Percentiles rank a stretch among this genome's conserved stretches.
These are phyloP conservation scores for Callithrix jacchus DNA, from an alignment of 2,113 vertebrate species.

Conservation along the genomic window DNA sequence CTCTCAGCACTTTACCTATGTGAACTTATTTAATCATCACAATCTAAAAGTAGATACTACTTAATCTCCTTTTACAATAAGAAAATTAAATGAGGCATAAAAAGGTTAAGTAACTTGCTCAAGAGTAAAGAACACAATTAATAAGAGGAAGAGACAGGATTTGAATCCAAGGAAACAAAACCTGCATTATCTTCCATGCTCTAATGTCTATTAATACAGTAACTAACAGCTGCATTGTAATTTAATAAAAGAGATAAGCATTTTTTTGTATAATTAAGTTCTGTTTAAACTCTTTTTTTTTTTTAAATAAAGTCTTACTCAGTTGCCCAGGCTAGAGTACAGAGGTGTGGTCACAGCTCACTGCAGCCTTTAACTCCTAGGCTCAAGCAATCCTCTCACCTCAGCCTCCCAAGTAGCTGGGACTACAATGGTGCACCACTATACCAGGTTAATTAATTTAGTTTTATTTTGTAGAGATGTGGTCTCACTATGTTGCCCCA, in stretches of 20 bases:
- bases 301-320: too few species aligned
- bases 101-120: neutral
- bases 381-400: too few species aligned
- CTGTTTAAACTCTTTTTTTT: neutral
- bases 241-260: neutral
- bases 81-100: neutral
- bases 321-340: too few species aligned
- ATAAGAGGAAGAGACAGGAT: neutral
- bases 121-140: neutral
- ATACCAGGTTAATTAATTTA: too few species aligned
- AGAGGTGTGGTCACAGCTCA: too few species aligned
- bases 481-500: too few species aligned
- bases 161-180: neutral
- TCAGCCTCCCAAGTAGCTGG: too few species aligned
- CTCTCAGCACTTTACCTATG: neutral
- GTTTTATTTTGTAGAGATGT: too few species aligned
- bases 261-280: neutral
- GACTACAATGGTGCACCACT: too few species aligned
- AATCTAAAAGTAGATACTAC: neutral
- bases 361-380: too few species aligned
- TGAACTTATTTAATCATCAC: neutral
- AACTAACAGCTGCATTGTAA: neutral
- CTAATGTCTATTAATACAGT: neutral
- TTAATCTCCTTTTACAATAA: neutral
- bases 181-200: neutral